Evolutionary conservation across 1,140 invertebrate species (phyloP).

Genomic region (Trichomalopsis sarcophagae): DNA sequence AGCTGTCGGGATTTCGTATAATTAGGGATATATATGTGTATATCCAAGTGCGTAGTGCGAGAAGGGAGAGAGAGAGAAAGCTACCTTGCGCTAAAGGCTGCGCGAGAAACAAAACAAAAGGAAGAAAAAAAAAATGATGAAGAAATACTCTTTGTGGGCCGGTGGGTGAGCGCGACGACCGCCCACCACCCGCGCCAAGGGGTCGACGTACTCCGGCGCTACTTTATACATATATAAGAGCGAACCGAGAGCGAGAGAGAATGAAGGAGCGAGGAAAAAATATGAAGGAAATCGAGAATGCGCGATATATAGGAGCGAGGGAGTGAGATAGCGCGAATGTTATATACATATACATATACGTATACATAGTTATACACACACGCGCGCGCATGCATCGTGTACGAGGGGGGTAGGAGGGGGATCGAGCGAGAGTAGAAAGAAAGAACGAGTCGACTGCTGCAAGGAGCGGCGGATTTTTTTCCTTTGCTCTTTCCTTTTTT

Average conservation of each 20-base stretch:
- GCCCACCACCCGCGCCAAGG: not conserved
- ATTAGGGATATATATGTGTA: conserved; percentile 36
- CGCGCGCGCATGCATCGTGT: not conserved
- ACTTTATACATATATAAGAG: conserved; percentile 34
- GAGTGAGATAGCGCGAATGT: conserved; percentile 15
- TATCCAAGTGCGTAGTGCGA: conserved; percentile 38
- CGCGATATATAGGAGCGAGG: conserved; percentile 29
- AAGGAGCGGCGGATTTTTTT: conserved; percentile 30
- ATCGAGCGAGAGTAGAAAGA: not conserved
- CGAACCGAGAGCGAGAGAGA: conserved; percentile 16
- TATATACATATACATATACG: conserved; percentile 6
- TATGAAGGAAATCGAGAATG: conserved; percentile 48
- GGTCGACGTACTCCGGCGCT: conserved; percentile 47
- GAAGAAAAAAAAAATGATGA: conserved; percentile 31
- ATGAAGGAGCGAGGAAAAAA: conserved; percentile 10
- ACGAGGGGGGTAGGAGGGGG: not conserved
- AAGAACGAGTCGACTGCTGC: not conserved
- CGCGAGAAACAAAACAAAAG: conserved; percentile 31
- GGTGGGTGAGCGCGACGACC: not conserved
- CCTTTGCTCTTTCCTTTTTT: not conserved
- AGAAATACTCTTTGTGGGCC: conserved; percentile 46
- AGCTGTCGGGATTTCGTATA: conserved; percentile 45
- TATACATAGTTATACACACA: not conserved
- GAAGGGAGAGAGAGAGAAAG: conserved; percentile 3
- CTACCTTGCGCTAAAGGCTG: not conserved